Percentiles rank a stretch among this genome's conserved stretches.
phyloP scores from a whole-genome alignment of 2,888 invertebrate genomes.

The Girardia tigrina region DNA sequence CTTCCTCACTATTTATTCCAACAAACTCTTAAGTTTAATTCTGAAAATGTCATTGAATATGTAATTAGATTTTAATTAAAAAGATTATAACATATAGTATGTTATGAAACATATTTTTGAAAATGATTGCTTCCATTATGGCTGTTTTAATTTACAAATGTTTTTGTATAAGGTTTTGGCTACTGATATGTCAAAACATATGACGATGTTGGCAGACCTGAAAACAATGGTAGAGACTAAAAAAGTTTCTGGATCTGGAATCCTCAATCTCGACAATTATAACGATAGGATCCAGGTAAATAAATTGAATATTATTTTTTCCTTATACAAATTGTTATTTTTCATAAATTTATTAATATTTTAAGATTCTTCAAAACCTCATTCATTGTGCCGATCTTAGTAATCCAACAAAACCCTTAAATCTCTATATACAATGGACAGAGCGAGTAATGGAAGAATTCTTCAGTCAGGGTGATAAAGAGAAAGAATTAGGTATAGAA shows the following conservation, averaged over 20 bases:
- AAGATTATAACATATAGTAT: too few species aligned
- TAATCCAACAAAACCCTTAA: conserved; percentile 75
- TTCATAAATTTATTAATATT: background rate
- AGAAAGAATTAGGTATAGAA: conserved; percentile 82
- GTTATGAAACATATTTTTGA: too few species aligned
- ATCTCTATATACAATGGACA: conserved; percentile 83
- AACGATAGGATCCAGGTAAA: conserved; percentile 81
- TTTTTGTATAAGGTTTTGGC: conserved; percentile 93
- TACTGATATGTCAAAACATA: conserved; percentile 99
- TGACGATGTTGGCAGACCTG: conserved; percentile 89
- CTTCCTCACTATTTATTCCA: too few species aligned
- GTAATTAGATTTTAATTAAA: too few species aligned
- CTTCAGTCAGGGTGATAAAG: conserved; percentile 91
- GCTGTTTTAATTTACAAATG: too few species aligned
- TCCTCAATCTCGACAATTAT: conserved; percentile 80
- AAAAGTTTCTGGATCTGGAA: conserved; percentile 80
- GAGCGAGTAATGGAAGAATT: conserved; percentile 91
- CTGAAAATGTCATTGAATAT: too few species aligned
- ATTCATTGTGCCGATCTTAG: conserved; percentile 97
- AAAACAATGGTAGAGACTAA: conserved; percentile 99
- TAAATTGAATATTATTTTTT: background rate
- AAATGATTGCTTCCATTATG: too few species aligned
- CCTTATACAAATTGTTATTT: background rate
- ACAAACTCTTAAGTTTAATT: too few species aligned
- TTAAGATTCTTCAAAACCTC: conserved; percentile 83